Base-by-base conservation (phyloP, 2,797 vertebrate species). In the Poecile montanus region DNA sequence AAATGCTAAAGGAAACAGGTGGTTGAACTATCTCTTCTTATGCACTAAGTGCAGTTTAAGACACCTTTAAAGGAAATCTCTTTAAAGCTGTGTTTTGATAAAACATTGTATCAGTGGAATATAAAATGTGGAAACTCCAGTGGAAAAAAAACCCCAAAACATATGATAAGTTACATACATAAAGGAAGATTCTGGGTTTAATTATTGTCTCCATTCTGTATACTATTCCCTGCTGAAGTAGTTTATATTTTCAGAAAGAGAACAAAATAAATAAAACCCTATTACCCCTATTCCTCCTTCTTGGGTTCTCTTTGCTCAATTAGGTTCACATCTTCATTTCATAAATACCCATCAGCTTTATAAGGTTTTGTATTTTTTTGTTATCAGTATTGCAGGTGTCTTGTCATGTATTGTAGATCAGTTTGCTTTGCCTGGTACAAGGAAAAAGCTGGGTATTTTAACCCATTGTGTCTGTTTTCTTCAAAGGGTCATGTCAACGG, bases 181-280 rank as follows among this genome's bases (percentile, higher is more conserved):
- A 42, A 58, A 86, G 42, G 44, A 63, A 65, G 30, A 86, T 42
- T 62, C 63, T 92, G 87, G 74, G 62, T 93, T 88, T 92, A 92
- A 85, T 94, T 81, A 57, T 65, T 85, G 22, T 73, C 48, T 63
- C 9, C 47, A 18, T 75, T 80, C 47, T 62, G 10, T 27, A 1
- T 87, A 13, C 38, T 62, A 44, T 68, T 84, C 67, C 40, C 67
- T 91, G 53, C 16, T 66, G 73, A 86, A 91, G 56, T 58, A 58
- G 1, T 72, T 44, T 3, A 3, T 71, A 10, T 83, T 83, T 92
- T 84, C 58, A 76, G 77, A 78, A 88, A 63, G 32, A 54, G 10
- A 63, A 11, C 77, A 57, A 89, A 91, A 72, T 44, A 75, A 85
- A 34, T 63, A 40, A 27, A 77, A 44, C 19, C 56, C 81, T 65